Conservation (phyloP, 2,888 invertebrate species). For the Pedicia rivosa region DNA sequence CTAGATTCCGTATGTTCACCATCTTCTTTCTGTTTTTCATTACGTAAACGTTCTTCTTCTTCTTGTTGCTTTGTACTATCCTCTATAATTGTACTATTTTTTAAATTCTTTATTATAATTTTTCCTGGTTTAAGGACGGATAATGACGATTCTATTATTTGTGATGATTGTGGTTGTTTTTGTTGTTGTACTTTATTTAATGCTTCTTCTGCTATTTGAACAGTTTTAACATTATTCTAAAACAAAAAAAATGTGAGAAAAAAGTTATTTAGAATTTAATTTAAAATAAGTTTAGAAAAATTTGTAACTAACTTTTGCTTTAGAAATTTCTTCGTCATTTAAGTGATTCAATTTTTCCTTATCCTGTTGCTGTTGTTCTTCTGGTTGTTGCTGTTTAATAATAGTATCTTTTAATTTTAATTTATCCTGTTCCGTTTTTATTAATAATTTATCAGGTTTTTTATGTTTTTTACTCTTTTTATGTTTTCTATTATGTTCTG, state of each 20-base stretch:
- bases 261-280: too few relatives aligned
- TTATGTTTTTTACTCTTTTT: conserved; percentile 21
- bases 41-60: conserved; percentile 41
- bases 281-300: too few relatives aligned
- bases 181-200: conserved; percentile 16
- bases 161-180: not conserved
- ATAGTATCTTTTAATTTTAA: conserved; percentile 14
- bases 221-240: too few relatives aligned
- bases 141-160: conserved; percentile 8
- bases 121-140: conserved; percentile 32
- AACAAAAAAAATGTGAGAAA: too few relatives aligned
- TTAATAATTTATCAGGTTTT: conserved; percentile 14
- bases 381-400: conserved; percentile 32
- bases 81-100: conserved; percentile 48
- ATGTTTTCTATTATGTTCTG: conserved; percentile 12
- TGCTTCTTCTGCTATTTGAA: conserved; percentile 19
- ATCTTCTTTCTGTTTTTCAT: conserved; percentile 43
- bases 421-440: conserved; percentile 21
- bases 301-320: too few relatives aligned
- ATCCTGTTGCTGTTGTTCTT: too few relatives aligned
- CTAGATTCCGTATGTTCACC: not conserved
- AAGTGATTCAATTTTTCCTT: too few relatives aligned
- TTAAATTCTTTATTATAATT: conserved; percentile 52
- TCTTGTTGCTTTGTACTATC: conserved; percentile 47
- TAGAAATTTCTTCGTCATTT: too few relatives aligned